These are phyloP conservation scores for Oncorhynchus gorbuscha DNA, from an alignment of 2,113 vertebrate genomes.

Conservation along the genomic window DNA sequence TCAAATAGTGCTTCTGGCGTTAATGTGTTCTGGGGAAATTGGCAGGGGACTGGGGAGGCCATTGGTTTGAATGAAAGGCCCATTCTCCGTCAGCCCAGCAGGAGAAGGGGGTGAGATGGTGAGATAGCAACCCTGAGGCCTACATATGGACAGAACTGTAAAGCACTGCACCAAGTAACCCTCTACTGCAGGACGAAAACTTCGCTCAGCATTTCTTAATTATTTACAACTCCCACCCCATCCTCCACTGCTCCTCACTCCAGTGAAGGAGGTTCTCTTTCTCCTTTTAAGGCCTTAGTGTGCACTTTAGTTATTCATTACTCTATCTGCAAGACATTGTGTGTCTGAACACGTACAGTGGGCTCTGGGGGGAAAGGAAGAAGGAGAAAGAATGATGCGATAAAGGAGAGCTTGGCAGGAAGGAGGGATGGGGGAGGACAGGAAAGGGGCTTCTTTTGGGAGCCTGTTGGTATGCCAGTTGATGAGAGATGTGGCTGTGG, in stretches of 20 bases:
- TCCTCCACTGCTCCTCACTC: constrained; percentile 31
- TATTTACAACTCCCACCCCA: constrained; percentile 62
- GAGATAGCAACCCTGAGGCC: constrained; percentile 25
- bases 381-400: constrained; percentile 15
- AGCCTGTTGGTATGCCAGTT: not conserved
- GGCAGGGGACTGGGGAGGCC: not conserved
- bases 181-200: constrained; percentile 58
- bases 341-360: not conserved
- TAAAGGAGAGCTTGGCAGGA: not conserved
- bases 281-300: constrained; percentile 44
- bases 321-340: constrained; percentile 14
- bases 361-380: constrained; percentile 2
- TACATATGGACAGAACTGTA: constrained; percentile 35
- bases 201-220: constrained; percentile 74
- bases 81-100: constrained; percentile 32
- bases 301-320: constrained; percentile 23
- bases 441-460: not conserved
- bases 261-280: constrained; percentile 1
- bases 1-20: constrained; percentile 8
- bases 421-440: not conserved
- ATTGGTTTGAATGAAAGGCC: not conserved
- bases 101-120: constrained; percentile 30
- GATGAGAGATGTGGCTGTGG: not conserved
- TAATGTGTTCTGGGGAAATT: not conserved
- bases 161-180: constrained; percentile 60